Evolutionary conservation across 2,888 invertebrate species (phyloP).

Genomic region (Helicoverpa assulta): DNA sequence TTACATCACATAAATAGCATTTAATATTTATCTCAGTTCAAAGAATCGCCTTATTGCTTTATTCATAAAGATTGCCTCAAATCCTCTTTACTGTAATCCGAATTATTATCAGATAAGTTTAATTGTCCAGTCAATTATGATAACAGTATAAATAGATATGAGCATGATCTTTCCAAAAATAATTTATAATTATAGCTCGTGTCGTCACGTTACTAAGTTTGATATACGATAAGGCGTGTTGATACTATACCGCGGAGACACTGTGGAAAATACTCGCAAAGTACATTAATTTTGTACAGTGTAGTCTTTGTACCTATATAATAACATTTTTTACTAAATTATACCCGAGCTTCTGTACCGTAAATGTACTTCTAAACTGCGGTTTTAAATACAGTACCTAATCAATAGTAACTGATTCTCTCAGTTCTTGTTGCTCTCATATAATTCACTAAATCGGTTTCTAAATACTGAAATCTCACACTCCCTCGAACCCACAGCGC

Average conservation of each 20-base stretch:
- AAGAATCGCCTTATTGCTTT: slow-evolving; percentile 9
- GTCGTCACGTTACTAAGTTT: slow-evolving; percentile 10
- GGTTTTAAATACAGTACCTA: too few relatives aligned
- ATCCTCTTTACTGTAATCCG: slow-evolving; percentile 15
- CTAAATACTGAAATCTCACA: too few relatives aligned
- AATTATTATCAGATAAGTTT: slow-evolving; percentile 26
- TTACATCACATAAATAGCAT: slow-evolving; percentile 7
- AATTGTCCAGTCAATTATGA: slow-evolving; percentile 16
- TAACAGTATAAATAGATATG: slow-evolving; percentile 15
- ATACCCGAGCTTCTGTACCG: too few relatives aligned
- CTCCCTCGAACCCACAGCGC: too few relatives aligned
- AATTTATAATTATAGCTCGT: slow-evolving; percentile 11
- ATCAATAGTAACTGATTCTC: too few relatives aligned
- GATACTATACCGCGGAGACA: slow-evolving; percentile 2
- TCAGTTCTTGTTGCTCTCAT: too few relatives aligned
- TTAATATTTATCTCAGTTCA: slow-evolving; percentile 20
- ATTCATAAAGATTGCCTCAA: slow-evolving; percentile 24
- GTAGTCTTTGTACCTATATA: not conserved
- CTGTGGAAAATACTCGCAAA: slow-evolving; percentile 3
- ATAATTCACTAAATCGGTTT: too few relatives aligned
- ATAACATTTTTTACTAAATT: too few relatives aligned
- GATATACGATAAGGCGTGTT: slow-evolving; percentile 22
- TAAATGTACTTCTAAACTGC: too few relatives aligned
- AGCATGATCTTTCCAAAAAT: slow-evolving; percentile 21
- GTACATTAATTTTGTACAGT: not conserved